These are phyloP conservation scores for Alaudala cheleensis DNA, from an alignment of 2,113 vertebrate genomes.

Conservation along the genomic window DNA sequence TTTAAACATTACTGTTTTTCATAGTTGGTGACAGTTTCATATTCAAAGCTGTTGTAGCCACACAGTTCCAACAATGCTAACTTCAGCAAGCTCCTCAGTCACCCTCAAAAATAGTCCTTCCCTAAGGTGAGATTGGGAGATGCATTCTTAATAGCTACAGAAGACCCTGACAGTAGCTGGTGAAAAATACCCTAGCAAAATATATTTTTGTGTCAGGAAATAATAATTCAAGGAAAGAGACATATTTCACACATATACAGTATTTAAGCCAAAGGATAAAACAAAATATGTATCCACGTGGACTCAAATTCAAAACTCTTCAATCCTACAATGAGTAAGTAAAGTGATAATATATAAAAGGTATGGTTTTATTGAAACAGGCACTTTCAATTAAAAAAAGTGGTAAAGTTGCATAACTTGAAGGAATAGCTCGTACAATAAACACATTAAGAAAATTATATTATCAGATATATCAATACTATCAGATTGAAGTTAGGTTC, in stretches of 20 bases:
- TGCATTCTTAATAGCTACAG: background rate
- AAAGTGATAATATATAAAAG: background rate
- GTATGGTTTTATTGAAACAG: background rate
- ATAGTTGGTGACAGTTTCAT: background rate
- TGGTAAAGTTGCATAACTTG: background rate
- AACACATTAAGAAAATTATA: background rate
- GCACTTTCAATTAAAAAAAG: background rate
- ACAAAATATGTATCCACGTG: background rate
- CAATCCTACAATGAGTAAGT: background rate
- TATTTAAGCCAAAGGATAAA: background rate
- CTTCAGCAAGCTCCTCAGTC: background rate
- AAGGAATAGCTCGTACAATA: background rate
- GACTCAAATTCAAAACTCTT: background rate
- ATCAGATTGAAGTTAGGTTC: background rate
- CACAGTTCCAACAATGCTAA: background rate
- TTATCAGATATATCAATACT: background rate
- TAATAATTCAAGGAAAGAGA: background rate
- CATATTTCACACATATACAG: background rate
- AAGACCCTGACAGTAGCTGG: background rate
- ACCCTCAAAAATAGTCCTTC: background rate
- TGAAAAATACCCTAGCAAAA: background rate
- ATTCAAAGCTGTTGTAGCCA: background rate
- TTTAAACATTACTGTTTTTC: background rate
- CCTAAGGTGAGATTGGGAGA: background rate
- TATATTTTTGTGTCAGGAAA: background rate